Conservation (phyloP, 1,140 invertebrate species). For the Drosophila arizonae region DNA sequence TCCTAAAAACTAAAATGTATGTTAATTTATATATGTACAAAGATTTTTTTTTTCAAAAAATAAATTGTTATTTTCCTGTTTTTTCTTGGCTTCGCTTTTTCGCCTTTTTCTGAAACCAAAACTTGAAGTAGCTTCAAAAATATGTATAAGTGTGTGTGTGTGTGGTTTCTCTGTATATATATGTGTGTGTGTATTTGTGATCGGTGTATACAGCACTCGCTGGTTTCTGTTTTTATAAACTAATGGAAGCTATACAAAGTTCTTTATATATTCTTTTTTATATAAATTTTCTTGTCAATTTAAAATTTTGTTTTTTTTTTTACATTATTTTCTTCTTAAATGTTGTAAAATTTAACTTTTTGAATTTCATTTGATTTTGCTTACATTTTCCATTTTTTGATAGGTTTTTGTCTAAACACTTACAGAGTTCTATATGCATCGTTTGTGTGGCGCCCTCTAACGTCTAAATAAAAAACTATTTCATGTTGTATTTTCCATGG, state of each 20-base stretch:
- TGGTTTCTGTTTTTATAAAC: slow-evolving; percentile 32
- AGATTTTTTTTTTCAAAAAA: slow-evolving; percentile 31
- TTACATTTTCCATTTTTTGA: slow-evolving; percentile 21
- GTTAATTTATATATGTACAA: slow-evolving; percentile 56
- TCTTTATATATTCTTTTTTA: slow-evolving; percentile 9
- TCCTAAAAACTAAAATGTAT: slow-evolving; percentile 40
- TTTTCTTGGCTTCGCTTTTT: slow-evolving; percentile 12
- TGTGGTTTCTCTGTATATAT: background rate
- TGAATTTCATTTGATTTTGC: slow-evolving; percentile 22
- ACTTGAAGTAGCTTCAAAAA: slow-evolving; percentile 68
- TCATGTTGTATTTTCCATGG: slow-evolving; percentile 11
- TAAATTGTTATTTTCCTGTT: slow-evolving; percentile 18
- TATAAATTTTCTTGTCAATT: slow-evolving; percentile 15
- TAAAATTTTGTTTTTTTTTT: slow-evolving; percentile 8
- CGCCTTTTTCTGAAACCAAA: slow-evolving; percentile 59
- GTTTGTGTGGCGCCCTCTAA: slow-evolving; percentile 7
- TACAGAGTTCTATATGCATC: slow-evolving; percentile 30
- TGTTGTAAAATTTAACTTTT: slow-evolving; percentile 7
- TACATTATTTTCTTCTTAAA: background rate
- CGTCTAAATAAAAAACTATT: slow-evolving; percentile 19
- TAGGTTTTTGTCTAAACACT: slow-evolving; percentile 33
- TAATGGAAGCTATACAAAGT: slow-evolving; percentile 69
- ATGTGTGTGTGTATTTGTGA: slow-evolving; percentile 7
- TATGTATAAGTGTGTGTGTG: slow-evolving; percentile 32
- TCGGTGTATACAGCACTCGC: slow-evolving; percentile 29